phyloP scores from a whole-genome alignment of 2,113 vertebrate species.

The Barbus barbus region DNA sequence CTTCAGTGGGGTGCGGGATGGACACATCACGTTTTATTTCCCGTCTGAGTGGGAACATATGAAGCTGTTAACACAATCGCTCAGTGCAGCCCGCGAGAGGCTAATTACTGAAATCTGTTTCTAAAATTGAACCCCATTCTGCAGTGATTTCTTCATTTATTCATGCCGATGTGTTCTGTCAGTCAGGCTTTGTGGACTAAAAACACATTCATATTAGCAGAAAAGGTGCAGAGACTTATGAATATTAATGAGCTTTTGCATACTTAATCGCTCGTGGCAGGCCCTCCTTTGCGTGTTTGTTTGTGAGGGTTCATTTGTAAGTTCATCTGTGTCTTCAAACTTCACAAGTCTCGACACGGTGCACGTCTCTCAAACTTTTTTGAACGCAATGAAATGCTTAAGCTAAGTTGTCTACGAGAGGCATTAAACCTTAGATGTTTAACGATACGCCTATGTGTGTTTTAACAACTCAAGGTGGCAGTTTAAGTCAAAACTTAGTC shows the following conservation, averaged over 20 bases:
- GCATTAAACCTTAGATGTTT: background rate
- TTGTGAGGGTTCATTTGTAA: conserved; percentile 12
- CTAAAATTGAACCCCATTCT: conserved; percentile 37
- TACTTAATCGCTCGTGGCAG: conserved; percentile 44
- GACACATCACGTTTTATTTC: conserved; percentile 26
- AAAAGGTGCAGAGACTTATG: conserved; percentile 13
- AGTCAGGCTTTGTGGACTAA: conserved; percentile 45
- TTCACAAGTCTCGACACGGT: background rate
- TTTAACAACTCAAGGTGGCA: background rate
- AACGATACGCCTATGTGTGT: background rate
- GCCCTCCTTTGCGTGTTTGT: conserved; percentile 27
- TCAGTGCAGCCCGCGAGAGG: conserved; percentile 20
- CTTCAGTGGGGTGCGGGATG: background rate
- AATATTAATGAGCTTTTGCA: conserved; percentile 52
- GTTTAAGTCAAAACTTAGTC: background rate
- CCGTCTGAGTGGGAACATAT: conserved; percentile 40
- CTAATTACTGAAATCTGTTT: conserved; percentile 39
- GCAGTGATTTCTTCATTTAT: conserved; percentile 47
- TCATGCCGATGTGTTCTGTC: conserved; percentile 52
- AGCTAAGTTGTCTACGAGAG: background rate
- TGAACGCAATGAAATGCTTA: background rate
- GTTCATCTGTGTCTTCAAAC: conserved; percentile 23
- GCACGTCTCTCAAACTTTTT: background rate
- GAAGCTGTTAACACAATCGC: conserved; percentile 46
- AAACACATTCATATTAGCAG: conserved; percentile 34